Evolutionary conservation across 2,888 invertebrate genomes (phyloP).

Genomic region (Leptothorax acervorum): DNA sequence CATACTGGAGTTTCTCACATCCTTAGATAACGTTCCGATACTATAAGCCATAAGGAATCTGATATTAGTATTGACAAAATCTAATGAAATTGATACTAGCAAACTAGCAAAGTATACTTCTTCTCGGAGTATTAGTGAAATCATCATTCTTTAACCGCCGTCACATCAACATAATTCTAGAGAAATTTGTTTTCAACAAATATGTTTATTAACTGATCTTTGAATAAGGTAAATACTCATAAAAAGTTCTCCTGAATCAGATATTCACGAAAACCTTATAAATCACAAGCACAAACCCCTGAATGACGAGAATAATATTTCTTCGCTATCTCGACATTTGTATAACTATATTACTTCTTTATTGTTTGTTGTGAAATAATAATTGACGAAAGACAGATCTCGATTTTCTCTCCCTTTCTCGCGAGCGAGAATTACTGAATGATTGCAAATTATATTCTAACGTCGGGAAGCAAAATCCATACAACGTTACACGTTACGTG

Average conservation of each 20-base stretch:
- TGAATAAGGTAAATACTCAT: background rate
- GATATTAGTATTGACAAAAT: background rate
- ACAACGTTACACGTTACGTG: background rate
- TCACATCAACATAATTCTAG: background rate
- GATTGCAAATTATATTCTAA: background rate
- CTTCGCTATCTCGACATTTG: background rate
- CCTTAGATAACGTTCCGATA: background rate
- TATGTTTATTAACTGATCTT: background rate
- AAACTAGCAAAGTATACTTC: background rate
- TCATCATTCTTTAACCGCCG: background rate
- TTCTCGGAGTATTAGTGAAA: background rate
- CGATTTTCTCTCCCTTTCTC: background rate
- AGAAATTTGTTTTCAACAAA: background rate
- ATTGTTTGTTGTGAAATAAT: background rate
- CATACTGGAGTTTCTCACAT: background rate
- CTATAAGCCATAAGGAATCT: background rate
- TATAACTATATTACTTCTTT: background rate
- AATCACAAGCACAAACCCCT: background rate
- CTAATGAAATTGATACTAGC: background rate
- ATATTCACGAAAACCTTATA: background rate
- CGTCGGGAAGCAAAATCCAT: background rate
- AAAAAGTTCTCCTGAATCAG: background rate
- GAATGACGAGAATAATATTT: background rate
- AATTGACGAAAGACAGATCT: background rate
- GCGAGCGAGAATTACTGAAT: background rate